Evolutionary conservation across 2,888 invertebrate species (phyloP).

Genomic region (Oconnorella tubifera): DNA sequence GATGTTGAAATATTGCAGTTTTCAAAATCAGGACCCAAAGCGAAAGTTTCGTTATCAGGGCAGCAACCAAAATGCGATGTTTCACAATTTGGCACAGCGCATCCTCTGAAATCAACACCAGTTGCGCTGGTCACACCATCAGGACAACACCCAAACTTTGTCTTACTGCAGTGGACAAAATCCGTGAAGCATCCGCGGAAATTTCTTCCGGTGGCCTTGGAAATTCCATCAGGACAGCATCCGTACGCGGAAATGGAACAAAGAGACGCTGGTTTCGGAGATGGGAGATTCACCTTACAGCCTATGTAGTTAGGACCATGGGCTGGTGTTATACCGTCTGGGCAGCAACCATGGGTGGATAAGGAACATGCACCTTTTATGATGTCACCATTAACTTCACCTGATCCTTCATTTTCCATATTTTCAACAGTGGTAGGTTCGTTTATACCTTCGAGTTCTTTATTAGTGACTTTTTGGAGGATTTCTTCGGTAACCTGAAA

Average conservation of each 20-base stretch:
- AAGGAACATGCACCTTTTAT: not conserved
- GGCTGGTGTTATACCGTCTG: slow-evolving; percentile 78
- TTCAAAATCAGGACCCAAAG: not conserved
- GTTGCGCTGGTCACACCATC: slow-evolving; percentile 73
- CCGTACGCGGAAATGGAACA: slow-evolving; percentile 54
- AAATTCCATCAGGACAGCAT: slow-evolving; percentile 66
- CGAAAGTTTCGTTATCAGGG: slow-evolving; percentile 14
- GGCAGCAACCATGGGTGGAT: slow-evolving; percentile 65
- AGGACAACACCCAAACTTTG: slow-evolving; percentile 74
- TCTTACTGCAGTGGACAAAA: slow-evolving; percentile 45
- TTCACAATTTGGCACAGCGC: slow-evolving; percentile 44
- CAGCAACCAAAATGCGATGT: slow-evolving; percentile 69
- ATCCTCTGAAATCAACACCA: not conserved
- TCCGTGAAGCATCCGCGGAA: slow-evolving; percentile 64
- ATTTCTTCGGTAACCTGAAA: not conserved
- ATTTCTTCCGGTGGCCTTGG: slow-evolving; percentile 66
- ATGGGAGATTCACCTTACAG: slow-evolving; percentile 58
- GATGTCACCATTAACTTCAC: not conserved
- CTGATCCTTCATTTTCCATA: not conserved
- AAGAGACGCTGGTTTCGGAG: slow-evolving; percentile 43
- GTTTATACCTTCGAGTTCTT: too few relatives aligned
- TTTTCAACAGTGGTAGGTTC: not conserved
- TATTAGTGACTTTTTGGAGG: too few relatives aligned
- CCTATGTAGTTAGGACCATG: slow-evolving; percentile 69
- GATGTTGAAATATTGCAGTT: too few relatives aligned